These are phyloP conservation scores for Villa cingulata DNA, from an alignment of 2,888 invertebrate species.

Conservation along the genomic window DNA sequence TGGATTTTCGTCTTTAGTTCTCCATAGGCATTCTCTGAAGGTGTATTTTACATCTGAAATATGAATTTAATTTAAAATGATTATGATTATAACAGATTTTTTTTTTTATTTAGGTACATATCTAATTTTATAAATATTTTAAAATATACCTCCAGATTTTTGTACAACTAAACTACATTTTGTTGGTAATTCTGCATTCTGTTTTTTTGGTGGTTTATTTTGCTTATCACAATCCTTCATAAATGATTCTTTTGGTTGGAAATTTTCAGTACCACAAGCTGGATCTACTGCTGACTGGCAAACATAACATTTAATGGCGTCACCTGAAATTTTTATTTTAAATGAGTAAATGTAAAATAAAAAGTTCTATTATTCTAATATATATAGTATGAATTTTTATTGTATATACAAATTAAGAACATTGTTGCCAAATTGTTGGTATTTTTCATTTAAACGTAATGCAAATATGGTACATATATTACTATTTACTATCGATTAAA, in stretches of 20 bases:
- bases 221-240: neutral
- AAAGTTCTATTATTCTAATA: neutral
- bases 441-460: too few relatives aligned
- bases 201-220: neutral
- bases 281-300: slow-evolving; percentile 28
- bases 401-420: too few relatives aligned
- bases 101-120: too few relatives aligned
- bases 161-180: slow-evolving; percentile 1
- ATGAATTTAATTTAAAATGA: neutral
- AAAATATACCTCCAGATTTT: slow-evolving; percentile 1
- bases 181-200: neutral
- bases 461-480: too few relatives aligned
- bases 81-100: too few relatives aligned
- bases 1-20: neutral
- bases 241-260: slow-evolving; percentile 16
- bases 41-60: neutral
- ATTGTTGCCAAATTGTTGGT: too few relatives aligned
- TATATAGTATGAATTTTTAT: too few relatives aligned
- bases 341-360: neutral
- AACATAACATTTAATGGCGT: slow-evolving; percentile 30
- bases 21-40: slow-evolving; percentile 1
- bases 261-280: slow-evolving; percentile 25
- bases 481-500: too few relatives aligned
- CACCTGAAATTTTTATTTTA: slow-evolving; percentile 17
- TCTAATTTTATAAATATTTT: too few relatives aligned